phyloP scores from a whole-genome alignment of 2,113 vertebrate species.

The Gopherus evgoodei region DNA sequence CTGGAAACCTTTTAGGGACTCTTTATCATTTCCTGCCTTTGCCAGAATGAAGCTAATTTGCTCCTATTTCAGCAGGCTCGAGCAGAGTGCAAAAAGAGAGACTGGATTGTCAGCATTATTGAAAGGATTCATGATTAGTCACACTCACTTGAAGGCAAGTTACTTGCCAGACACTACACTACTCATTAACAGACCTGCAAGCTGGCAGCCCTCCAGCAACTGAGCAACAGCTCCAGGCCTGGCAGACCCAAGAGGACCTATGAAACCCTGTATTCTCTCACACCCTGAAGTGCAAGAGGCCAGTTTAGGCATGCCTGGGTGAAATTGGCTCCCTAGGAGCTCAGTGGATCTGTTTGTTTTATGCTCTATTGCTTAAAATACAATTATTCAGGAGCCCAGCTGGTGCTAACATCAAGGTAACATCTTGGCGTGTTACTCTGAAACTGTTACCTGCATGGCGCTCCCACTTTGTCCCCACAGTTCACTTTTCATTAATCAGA shows the following conservation, averaged over 20 bases:
- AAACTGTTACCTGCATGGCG: background rate
- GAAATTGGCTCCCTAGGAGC: slow-evolving; percentile 37
- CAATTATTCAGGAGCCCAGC: slow-evolving; percentile 42
- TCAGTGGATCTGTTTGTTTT: slow-evolving; percentile 41
- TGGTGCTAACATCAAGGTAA: slow-evolving; percentile 23
- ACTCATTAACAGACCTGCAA: slow-evolving; percentile 78
- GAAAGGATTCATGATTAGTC: slow-evolving; percentile 81
- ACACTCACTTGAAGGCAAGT: slow-evolving; percentile 75
- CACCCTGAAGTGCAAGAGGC: slow-evolving; percentile 43
- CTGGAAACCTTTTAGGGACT: slow-evolving; percentile 73
- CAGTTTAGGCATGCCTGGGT: slow-evolving; percentile 66
- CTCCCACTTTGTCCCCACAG: background rate
- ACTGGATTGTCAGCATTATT: slow-evolving; percentile 77
- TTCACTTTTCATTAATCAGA: background rate
- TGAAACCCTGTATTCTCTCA: slow-evolving; percentile 10
- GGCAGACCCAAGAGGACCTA: slow-evolving; percentile 50
- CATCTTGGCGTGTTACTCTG: background rate
- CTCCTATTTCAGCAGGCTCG: slow-evolving; percentile 67
- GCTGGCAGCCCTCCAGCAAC: slow-evolving; percentile 66
- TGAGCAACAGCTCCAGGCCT: slow-evolving; percentile 56
- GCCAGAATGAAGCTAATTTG: slow-evolving; percentile 78
- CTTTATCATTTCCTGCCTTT: slow-evolving; percentile 77
- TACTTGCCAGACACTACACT: slow-evolving; percentile 71
- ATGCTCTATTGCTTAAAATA: slow-evolving; percentile 2
- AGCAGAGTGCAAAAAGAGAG: slow-evolving; percentile 60